Evolutionary conservation across 1,140 invertebrate species (phyloP).

Genomic region (Cephus cinctus): DNA sequence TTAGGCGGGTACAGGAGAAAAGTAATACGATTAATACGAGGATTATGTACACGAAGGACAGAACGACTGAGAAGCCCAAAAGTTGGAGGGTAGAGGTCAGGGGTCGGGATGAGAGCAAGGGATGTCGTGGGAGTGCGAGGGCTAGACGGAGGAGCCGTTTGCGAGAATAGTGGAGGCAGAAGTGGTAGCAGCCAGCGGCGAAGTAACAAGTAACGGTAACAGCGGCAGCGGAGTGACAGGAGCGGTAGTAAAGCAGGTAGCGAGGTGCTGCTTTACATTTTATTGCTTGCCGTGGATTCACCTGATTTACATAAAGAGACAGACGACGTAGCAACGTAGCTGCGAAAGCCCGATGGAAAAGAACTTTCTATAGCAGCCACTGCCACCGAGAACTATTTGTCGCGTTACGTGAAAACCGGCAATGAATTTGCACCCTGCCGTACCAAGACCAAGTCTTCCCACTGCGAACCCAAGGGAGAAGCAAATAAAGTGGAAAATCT

Average conservation of each 20-base stretch:
- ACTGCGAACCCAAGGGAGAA: too few relatives aligned
- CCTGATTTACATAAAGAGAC: conserved; percentile 31
- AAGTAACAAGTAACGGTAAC: too few relatives aligned
- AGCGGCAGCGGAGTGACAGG: too few relatives aligned
- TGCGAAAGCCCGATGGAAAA: conserved; percentile 8
- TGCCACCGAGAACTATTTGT: conserved; percentile 4
- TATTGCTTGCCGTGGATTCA: conserved; percentile 34
- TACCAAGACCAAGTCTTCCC: too few relatives aligned
- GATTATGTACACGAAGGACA: too few relatives aligned
- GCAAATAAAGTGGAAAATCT: too few relatives aligned
- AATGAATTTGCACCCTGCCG: conserved; percentile 16
- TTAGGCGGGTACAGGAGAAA: too few relatives aligned
- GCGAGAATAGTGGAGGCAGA: background rate
- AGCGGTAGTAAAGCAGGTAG: background rate
- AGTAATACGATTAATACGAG: too few relatives aligned
- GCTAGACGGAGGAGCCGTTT: background rate
- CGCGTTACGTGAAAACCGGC: conserved; percentile 4
- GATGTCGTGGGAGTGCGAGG: background rate
- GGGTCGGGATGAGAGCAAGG: too few relatives aligned
- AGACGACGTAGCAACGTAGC: conserved; percentile 8
- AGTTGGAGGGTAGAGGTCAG: too few relatives aligned
- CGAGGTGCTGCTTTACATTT: conserved; percentile 34
- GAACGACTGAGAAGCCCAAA: too few relatives aligned
- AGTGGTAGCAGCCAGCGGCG: background rate
- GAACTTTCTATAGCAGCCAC: conserved; percentile 12